Evolutionary conservation across 1,140 invertebrate genomes (phyloP).

Genomic region (Paramacrobiotus metropolitanus): DNA sequence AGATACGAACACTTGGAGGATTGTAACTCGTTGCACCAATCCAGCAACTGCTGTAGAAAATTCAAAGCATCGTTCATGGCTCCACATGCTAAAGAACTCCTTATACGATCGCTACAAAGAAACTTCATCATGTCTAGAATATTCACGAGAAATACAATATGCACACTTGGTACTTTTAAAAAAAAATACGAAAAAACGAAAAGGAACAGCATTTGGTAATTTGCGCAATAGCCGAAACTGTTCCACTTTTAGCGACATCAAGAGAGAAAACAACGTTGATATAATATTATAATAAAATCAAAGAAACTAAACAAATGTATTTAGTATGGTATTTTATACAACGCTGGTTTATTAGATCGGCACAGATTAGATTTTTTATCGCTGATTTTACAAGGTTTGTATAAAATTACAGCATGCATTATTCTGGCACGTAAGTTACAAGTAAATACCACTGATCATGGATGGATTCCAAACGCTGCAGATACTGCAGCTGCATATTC

Average conservation of each 20-base stretch:
- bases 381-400: no score
- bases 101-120: background rate
- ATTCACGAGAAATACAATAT: no score
- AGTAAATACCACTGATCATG: background rate
- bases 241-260: background rate
- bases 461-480: background rate
- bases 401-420: no score
- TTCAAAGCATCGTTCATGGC: background rate
- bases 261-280: background rate
- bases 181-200: background rate
- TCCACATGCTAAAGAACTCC: background rate
- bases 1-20: background rate
- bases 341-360: no score
- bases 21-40: background rate
- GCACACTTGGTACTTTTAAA: no score
- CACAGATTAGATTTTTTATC: no score
- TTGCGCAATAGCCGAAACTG: background rate
- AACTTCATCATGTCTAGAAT: no score
- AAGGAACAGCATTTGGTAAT: background rate
- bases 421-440: no score
- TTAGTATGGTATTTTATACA: background rate
- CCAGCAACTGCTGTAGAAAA: background rate
- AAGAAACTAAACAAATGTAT: background rate
- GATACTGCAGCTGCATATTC: background rate
- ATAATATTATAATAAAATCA: background rate